Percentiles rank a stretch among this genome's conserved stretches.
phyloP scores from a whole-genome alignment of 2,797 vertebrate species.

The Thalassophryne amazonica region DNA sequence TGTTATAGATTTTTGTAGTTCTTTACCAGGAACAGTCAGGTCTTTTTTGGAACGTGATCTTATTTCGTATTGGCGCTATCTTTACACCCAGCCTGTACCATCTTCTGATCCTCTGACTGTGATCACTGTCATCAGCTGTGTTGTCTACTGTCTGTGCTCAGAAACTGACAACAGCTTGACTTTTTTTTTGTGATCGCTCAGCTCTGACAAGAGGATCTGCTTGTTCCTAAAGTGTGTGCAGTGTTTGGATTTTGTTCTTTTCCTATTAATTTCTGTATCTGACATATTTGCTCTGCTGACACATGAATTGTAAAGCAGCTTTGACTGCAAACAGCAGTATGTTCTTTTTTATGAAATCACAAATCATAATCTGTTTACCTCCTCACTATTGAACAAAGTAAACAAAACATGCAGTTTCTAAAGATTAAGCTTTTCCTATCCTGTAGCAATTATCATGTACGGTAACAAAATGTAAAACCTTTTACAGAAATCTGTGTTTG shows the following conservation, averaged over 20 bases:
- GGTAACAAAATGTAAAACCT: slow-evolving; percentile 3
- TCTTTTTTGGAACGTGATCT: slow-evolving; percentile 27
- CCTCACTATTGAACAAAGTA: slow-evolving; percentile 31
- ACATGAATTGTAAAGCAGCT: slow-evolving; percentile 42
- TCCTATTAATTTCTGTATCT: slow-evolving; percentile 44
- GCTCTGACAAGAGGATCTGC: slow-evolving; percentile 30
- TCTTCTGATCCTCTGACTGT: slow-evolving; percentile 38
- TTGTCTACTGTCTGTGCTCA: slow-evolving; percentile 34
- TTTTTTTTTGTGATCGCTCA: slow-evolving; percentile 31
- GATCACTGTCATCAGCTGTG: slow-evolving; percentile 48
- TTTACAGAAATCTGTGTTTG: slow-evolving; percentile 2
- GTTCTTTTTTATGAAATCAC: slow-evolving; percentile 40
- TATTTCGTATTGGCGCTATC: slow-evolving; percentile 44
- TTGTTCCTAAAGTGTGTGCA: slow-evolving; percentile 26
- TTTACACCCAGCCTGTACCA: slow-evolving; percentile 24
- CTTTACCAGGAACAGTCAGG: slow-evolving; percentile 27
- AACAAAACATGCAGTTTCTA: slow-evolving; percentile 26
- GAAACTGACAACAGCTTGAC: slow-evolving; percentile 54
- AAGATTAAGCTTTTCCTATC: slow-evolving; percentile 22
- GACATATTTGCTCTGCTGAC: slow-evolving; percentile 66
- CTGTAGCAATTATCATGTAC: slow-evolving; percentile 16
- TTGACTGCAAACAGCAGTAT: slow-evolving; percentile 27
- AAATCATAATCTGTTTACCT: slow-evolving; percentile 55
- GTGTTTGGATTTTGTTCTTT: slow-evolving; percentile 30
- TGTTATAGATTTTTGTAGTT: slow-evolving; percentile 29